Evolutionary conservation across 2,888 invertebrate species (phyloP).

Genomic region (Dasysyrphus albostriatus): DNA sequence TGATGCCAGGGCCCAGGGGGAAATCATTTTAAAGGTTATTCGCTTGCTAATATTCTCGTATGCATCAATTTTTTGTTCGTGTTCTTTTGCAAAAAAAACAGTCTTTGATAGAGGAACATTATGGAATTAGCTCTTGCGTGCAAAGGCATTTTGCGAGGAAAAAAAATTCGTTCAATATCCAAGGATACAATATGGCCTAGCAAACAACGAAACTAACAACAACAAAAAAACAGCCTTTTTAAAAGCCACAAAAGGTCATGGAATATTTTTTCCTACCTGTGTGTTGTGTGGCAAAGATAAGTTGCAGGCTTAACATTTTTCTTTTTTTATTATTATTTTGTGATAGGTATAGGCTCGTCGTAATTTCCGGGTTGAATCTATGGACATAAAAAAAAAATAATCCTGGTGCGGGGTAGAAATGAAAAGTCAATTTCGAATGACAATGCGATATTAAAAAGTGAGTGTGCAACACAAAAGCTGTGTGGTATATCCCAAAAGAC

Average conservation of each 20-base stretch:
- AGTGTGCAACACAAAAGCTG: constrained; percentile 33
- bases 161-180: constrained; percentile 46
- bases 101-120: constrained; percentile 53
- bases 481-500: constrained; percentile 18
- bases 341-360: constrained; percentile 43
- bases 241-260: constrained; percentile 52
- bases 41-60: constrained; percentile 58
- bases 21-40: constrained; percentile 68
- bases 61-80: constrained; percentile 14
- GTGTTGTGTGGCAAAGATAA: constrained; percentile 40
- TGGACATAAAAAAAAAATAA: not conserved
- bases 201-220: not conserved
- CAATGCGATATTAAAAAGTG: constrained; percentile 74
- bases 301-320: constrained; percentile 32
- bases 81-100: not conserved
- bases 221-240: not conserved
- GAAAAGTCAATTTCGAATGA: constrained; percentile 71
- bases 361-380: constrained; percentile 50
- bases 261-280: constrained; percentile 50
- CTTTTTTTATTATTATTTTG: not conserved
- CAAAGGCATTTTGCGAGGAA: constrained; percentile 29
- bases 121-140: constrained; percentile 60
- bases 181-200: constrained; percentile 46
- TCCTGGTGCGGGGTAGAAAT: constrained; percentile 4
- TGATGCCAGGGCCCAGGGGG: constrained; percentile 16